Conservation (phyloP, 1,140 invertebrate genomes). For the Dolichoris vasculosae region DNA sequence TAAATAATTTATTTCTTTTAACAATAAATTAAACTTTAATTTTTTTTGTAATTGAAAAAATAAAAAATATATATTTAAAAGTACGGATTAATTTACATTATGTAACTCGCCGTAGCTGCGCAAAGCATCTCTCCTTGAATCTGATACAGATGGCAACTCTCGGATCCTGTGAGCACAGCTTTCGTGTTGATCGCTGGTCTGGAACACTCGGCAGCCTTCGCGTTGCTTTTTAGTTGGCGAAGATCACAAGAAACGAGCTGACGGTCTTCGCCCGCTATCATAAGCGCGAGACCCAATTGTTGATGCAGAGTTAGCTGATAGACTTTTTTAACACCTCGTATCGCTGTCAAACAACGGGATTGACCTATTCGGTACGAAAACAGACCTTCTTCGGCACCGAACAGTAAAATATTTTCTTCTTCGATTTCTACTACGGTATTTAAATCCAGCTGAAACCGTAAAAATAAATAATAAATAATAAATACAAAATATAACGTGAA, state of each 20-base stretch:
- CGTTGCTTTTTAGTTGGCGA: conserved; percentile 78
- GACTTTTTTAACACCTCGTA: conserved; percentile 79
- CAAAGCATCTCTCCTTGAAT: conserved; percentile 75
- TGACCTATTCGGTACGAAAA: conserved; percentile 66
- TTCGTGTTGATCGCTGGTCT: conserved; percentile 79
- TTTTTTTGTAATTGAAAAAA: conserved; percentile 2
- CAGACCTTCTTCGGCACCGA: conserved; percentile 70
- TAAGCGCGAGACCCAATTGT: conserved; percentile 77
- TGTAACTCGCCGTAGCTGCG: conserved; percentile 80
- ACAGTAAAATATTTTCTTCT: conserved; percentile 64
- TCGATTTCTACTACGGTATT: conserved; percentile 68
- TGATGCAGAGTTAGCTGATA: conserved; percentile 79
- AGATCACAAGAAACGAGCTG: conserved; percentile 80
- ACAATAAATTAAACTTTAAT: conserved; percentile 4
- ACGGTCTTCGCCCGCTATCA: conserved; percentile 81
- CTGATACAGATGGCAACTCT: conserved; percentile 80
- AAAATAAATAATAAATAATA: neutral
- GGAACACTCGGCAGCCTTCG: conserved; percentile 76
- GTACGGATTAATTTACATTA: conserved; percentile 74
- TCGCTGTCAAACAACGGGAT: conserved; percentile 68
- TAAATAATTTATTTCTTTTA: too few species aligned
- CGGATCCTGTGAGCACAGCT: conserved; percentile 74
- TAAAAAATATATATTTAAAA: conserved; percentile 25
- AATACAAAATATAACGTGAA: too few species aligned
- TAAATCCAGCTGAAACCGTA: conserved; percentile 66